These are phyloP conservation scores for Phyto melanocephala DNA, from an alignment of 2,888 invertebrate species.

Conservation along the genomic window DNA sequence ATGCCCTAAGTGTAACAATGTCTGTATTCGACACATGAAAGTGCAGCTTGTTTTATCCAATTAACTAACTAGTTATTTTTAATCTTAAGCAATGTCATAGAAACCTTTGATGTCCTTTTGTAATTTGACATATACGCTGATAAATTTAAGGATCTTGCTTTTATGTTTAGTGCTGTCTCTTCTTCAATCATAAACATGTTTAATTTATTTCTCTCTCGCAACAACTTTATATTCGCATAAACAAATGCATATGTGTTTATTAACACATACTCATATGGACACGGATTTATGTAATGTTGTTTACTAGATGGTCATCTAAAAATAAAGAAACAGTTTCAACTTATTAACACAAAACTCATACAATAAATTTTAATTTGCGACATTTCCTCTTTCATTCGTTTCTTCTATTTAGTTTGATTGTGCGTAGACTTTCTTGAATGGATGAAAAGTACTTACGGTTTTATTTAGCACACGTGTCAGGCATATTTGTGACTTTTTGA, in stretches of 20 bases:
- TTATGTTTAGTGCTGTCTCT: background rate
- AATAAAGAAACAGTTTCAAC: background rate
- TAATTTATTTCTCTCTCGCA: conserved; percentile 17
- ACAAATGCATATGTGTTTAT: background rate
- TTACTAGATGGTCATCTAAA: conserved; percentile 1
- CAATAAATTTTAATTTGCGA: conserved; percentile 57
- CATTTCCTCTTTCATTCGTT: background rate
- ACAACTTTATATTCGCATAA: background rate
- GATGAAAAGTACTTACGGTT: background rate
- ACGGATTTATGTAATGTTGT: background rate
- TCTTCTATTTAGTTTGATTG: background rate
- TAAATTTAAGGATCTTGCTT: conserved; percentile 7
- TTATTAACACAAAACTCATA: conserved; percentile 42
- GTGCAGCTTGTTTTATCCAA: background rate
- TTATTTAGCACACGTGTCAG: conserved; percentile 50
- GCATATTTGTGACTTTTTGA: conserved; percentile 12
- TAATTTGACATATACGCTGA: background rate
- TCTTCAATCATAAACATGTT: conserved; percentile 26
- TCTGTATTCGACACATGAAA: background rate
- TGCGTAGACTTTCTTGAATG: background rate
- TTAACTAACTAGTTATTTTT: background rate
- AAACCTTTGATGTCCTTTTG: background rate
- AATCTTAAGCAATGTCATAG: background rate
- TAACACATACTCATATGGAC: background rate
- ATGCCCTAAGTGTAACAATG: too few relatives aligned